A percentile compares a stretch with the other conserved stretches of the same genome.
These are phyloP conservation scores for Callipepla californica DNA, from an alignment of 2,113 vertebrate species.

Conservation along the genomic window DNA sequence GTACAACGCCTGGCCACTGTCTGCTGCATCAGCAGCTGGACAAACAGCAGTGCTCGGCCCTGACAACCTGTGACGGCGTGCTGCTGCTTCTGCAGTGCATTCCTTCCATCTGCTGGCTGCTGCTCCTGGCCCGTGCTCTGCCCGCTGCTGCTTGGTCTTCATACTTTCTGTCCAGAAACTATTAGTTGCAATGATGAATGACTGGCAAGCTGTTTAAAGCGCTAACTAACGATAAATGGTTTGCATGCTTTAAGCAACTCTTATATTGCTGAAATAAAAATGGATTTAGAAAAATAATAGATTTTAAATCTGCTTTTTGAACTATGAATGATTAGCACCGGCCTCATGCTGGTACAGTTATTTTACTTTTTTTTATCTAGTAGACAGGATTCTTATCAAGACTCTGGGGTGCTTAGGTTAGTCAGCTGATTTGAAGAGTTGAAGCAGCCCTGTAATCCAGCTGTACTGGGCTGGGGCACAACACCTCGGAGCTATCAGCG, in stretches of 20 bases:
- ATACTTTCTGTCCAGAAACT: background rate
- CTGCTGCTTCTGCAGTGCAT: background rate
- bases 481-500: background rate
- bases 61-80: background rate
- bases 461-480: background rate
- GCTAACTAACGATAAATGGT: background rate
- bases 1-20: background rate
- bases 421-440: background rate
- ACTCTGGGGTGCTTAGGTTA: background rate
- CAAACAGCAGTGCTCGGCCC: background rate
- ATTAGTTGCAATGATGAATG: background rate
- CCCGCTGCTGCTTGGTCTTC: background rate
- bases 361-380: background rate
- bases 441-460: background rate
- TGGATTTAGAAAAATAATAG: background rate
- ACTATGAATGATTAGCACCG: background rate
- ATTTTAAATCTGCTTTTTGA: background rate
- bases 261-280: background rate
- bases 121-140: background rate
- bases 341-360: accelerated
- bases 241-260: background rate
- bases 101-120: background rate
- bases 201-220: background rate
- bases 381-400: background rate
- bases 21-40: background rate